Conservation (phyloP, 1,140 invertebrate species). For the Drosophila melanica region DNA sequence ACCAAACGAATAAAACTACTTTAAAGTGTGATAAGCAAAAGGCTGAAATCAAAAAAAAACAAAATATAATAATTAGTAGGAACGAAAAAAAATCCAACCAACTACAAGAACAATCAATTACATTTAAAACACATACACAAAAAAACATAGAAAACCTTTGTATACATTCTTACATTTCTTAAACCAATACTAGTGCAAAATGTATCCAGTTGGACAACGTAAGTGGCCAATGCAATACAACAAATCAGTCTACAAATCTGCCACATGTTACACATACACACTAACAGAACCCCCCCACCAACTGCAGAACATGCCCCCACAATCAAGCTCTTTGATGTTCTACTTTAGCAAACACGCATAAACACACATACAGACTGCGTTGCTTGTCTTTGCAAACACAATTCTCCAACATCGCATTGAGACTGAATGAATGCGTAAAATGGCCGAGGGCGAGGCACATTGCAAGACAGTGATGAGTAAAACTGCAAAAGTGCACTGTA, state of each 20-base stretch:
- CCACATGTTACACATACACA: conserved; percentile 47
- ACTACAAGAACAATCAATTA: conserved; percentile 74
- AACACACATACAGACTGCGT: no score
- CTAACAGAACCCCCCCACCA: background rate
- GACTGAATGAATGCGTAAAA: no score
- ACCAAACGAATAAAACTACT: conserved; percentile 83
- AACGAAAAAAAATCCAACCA: conserved; percentile 64
- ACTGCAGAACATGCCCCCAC: no score
- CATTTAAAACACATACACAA: conserved; percentile 66
- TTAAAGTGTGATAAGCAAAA: conserved; percentile 84
- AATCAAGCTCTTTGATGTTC: no score
- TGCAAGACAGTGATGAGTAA: no score
- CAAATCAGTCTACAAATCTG: conserved; percentile 43
- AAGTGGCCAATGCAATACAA: conserved; percentile 77
- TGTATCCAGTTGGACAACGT: conserved; percentile 86
- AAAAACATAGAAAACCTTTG: conserved; percentile 56
- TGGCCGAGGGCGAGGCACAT: no score
- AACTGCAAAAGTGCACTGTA: conserved; percentile 20
- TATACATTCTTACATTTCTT: conserved; percentile 70
- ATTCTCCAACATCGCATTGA: no score
- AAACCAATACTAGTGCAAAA: conserved; percentile 77
- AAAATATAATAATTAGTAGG: conserved; percentile 72
- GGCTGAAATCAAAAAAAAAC: conserved; percentile 80
- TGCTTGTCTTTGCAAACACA: no score
- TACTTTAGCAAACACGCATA: no score